Conservation (phyloP, 2,797 vertebrate species). For the Pteronotus mesoamericanus region DNA sequence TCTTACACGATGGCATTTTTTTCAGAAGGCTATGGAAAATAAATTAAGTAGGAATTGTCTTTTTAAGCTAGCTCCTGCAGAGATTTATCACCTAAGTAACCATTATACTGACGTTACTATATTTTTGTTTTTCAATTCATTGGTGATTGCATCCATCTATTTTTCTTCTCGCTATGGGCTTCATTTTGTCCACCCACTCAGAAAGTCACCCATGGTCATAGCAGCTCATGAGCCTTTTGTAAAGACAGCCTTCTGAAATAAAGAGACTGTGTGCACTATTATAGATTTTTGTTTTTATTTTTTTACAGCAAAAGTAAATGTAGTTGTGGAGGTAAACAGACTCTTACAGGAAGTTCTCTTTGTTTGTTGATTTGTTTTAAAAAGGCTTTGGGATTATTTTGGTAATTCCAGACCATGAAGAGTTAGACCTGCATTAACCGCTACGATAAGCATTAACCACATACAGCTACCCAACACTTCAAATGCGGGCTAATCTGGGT, state of each 20-base stretch:
- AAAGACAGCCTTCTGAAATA: slow-evolving; percentile 21
- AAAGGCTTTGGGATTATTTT: not conserved
- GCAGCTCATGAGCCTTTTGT: slow-evolving; percentile 27
- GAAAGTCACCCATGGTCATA: slow-evolving; percentile 13
- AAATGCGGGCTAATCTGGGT: not conserved
- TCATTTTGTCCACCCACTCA: slow-evolving; percentile 50
- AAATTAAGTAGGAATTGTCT: slow-evolving; percentile 39
- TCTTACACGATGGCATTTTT: slow-evolving; percentile 45
- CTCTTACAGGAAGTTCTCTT: not conserved
- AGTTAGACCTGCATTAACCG: not conserved
- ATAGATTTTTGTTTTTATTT: not conserved
- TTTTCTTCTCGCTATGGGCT: slow-evolving; percentile 46
- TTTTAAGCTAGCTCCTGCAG: slow-evolving; percentile 28
- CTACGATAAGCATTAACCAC: not conserved
- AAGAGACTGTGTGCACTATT: not conserved
- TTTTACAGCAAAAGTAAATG: slow-evolving; percentile 36
- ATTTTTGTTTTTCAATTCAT: slow-evolving; percentile 60
- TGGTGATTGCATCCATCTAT: slow-evolving; percentile 6
- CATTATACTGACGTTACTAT: slow-evolving; percentile 37
- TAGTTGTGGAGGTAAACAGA: not conserved
- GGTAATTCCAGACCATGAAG: not conserved
- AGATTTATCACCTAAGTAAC: slow-evolving; percentile 47
- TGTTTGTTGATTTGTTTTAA: not conserved
- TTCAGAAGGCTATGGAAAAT: slow-evolving; percentile 53
- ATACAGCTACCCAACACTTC: not conserved